These are phyloP conservation scores for Timema podura DNA, from an alignment of 2,888 invertebrate genomes.

Conservation along the genomic window DNA sequence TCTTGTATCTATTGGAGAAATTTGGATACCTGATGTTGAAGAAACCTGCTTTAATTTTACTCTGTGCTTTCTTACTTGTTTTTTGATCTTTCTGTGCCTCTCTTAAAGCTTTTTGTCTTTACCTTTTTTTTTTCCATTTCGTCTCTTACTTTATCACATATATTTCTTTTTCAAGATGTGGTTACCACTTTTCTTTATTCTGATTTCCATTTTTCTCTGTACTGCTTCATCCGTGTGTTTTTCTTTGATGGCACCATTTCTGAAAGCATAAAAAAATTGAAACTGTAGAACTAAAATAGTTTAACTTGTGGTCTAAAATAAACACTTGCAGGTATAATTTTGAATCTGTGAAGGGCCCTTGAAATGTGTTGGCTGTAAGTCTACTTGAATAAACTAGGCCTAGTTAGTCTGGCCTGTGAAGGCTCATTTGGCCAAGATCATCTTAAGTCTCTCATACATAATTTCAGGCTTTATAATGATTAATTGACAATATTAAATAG, in stretches of 20 bases:
- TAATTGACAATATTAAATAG: background rate
- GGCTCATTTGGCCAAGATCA: too few species aligned
- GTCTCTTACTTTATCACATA: background rate
- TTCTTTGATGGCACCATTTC: background rate
- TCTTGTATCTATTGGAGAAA: constrained; percentile 4
- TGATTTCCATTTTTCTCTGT: background rate
- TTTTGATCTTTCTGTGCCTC: background rate
- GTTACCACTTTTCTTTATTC: constrained; percentile 4
- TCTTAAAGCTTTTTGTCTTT: background rate
- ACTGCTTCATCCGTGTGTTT: background rate
- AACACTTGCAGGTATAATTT: too few species aligned
- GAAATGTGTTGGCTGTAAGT: too few species aligned
- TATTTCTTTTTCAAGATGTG: background rate
- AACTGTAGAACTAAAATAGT: too few species aligned
- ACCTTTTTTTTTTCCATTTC: background rate
- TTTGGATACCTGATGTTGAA: background rate
- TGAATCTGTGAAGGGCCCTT: too few species aligned
- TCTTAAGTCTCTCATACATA: too few species aligned
- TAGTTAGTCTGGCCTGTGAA: too few species aligned
- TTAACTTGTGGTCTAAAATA: too few species aligned
- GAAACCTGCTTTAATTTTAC: background rate
- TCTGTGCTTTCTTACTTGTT: background rate
- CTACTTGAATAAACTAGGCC: too few species aligned
- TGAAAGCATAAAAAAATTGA: background rate
- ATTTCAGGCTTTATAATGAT: too few species aligned